A percentile compares a stretch with the other conserved stretches of the same genome.
Conservation (phyloP, 1,140 invertebrate genomes). For the Dreissena rostriformis region DNA sequence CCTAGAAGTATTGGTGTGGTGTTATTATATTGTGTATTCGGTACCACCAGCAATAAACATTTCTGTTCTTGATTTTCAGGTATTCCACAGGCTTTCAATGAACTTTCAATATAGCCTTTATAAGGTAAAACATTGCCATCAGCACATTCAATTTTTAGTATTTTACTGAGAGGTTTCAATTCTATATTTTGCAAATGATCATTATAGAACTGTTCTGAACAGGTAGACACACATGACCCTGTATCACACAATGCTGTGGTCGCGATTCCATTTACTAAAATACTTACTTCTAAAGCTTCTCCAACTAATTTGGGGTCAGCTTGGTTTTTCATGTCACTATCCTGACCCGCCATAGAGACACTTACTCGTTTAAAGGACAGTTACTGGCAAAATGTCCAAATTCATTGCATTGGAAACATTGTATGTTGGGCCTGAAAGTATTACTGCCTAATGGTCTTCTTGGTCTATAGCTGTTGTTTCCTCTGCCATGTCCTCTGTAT, state of each 20-base stretch:
- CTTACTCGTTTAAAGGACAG: background rate
- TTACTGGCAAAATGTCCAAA: background rate
- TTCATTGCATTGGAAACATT: background rate
- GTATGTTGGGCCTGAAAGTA: background rate
- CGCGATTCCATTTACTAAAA: background rate
- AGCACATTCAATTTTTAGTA: constrained; percentile 13
- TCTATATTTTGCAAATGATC: constrained; percentile 12
- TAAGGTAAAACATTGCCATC: constrained; percentile 25
- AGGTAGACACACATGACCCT: constrained; percentile 8
- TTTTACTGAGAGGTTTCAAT: background rate
- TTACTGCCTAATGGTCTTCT: constrained; percentile 8
- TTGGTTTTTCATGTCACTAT: background rate
- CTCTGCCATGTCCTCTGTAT: constrained; percentile 6
- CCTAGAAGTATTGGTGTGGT: background rate
- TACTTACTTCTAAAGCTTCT: background rate
- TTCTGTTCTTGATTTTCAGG: background rate
- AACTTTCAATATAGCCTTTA: constrained; percentile 24
- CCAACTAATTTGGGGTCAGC: constrained; percentile 3
- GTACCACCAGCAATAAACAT: background rate
- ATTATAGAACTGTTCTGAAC: constrained; percentile 15
- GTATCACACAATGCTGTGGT: constrained; percentile 11
- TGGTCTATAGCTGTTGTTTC: background rate
- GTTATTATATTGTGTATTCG: background rate
- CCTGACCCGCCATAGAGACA: background rate
- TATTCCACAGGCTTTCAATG: constrained; percentile 2